A percentile compares a stretch with the other conserved stretches of the same genome.
Conservation (phyloP, 2,888 invertebrate genomes). For the Cenopis cana region DNA sequence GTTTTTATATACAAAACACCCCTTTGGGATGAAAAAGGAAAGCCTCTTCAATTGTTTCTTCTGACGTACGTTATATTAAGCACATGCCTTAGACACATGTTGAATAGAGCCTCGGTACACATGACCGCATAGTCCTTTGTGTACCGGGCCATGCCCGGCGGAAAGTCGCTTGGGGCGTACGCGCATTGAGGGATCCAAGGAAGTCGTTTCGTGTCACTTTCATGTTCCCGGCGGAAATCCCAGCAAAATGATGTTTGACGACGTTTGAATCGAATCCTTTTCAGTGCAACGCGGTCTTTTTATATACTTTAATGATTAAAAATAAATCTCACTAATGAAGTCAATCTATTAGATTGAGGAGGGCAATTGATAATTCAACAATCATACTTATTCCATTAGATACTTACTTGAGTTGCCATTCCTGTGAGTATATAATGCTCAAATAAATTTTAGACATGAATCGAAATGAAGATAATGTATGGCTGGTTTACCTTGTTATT, state of each 20-base stretch:
- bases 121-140: slow-evolving; percentile 31
- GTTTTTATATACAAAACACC: too few species aligned
- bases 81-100: neutral
- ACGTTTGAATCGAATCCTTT: neutral
- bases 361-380: neutral
- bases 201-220: slow-evolving; percentile 36
- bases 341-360: neutral
- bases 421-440: neutral
- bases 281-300: neutral
- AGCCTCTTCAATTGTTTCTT: neutral
- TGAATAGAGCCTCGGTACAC: slow-evolving; percentile 4
- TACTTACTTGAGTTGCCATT: neutral
- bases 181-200: slow-evolving; percentile 31
- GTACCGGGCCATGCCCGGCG: slow-evolving; percentile 23
- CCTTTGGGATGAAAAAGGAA: too few species aligned
- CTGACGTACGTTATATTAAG: neutral
- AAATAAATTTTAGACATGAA: neutral
- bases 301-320: neutral
- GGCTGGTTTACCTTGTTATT: neutral
- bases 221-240: slow-evolving; percentile 34
- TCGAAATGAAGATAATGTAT: neutral
- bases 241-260: slow-evolving; percentile 32
- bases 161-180: slow-evolving; percentile 29
- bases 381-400: neutral
- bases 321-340: neutral